Percentiles rank a stretch among this genome's conserved stretches.
These are phyloP conservation scores for Trichogramma dendrolimi DNA, from an alignment of 2,888 invertebrate species.

Conservation along the genomic window DNA sequence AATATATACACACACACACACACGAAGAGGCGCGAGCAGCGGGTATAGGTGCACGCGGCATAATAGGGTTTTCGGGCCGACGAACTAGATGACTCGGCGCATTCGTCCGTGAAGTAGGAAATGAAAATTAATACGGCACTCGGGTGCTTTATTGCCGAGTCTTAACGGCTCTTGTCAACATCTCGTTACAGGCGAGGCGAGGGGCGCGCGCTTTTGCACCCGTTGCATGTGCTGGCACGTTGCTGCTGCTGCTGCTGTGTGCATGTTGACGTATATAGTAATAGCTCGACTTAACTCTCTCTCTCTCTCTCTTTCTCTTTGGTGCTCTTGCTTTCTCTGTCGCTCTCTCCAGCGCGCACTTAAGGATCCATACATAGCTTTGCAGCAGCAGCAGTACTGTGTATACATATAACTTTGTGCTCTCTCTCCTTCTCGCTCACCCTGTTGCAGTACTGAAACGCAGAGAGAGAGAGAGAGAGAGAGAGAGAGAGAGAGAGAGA, in stretches of 20 bases:
- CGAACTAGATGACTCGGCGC: not conserved
- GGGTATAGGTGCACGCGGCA: not conserved
- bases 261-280: no score
- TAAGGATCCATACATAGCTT: no score
- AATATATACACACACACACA: not conserved
- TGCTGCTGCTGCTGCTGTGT: no score
- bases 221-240: no score
- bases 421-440: not conserved
- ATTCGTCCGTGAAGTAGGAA: conserved; percentile 16
- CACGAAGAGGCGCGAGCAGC: not conserved
- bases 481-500: conserved; percentile 12
- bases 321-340: no score
- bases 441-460: conserved; percentile 7
- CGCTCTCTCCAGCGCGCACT: no score
- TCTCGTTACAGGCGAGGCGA: conserved; percentile 19
- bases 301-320: no score
- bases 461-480: not conserved
- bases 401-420: no score
- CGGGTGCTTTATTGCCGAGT: conserved; percentile 19
- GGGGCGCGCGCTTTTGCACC: not conserved
- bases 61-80: no score
- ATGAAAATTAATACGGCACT: conserved; percentile 23
- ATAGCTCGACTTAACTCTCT: no score
- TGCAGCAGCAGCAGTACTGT: no score
- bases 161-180: conserved; percentile 21